Evolutionary conservation across 1,140 invertebrate genomes (phyloP).

Genomic region (Leptopilina clavipes): DNA sequence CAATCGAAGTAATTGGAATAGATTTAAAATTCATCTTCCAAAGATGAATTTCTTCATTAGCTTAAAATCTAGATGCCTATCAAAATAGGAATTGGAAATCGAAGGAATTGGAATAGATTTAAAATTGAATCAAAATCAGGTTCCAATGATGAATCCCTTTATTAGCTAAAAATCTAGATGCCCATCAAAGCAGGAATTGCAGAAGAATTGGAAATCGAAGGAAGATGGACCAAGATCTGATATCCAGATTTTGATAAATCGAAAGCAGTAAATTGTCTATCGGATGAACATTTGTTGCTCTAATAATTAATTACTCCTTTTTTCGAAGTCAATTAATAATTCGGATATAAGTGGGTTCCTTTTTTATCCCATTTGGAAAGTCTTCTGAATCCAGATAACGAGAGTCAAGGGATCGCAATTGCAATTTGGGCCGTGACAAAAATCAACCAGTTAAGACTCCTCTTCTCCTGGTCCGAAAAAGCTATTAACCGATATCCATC

Average conservation of each 20-base stretch:
- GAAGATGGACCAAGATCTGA: too few relatives aligned
- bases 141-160: too few relatives aligned
- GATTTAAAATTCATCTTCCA: too few relatives aligned
- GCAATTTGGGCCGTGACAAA: constrained; percentile 32
- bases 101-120: too few relatives aligned
- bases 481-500: constrained; percentile 73
- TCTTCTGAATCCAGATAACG: constrained; percentile 28
- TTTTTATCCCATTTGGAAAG: constrained; percentile 22
- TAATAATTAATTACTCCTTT: constrained; percentile 21
- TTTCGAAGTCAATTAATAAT: constrained; percentile 23
- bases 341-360: background rate
- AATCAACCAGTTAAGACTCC: constrained; percentile 26
- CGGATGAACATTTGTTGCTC: background rate
- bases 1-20: too few relatives aligned
- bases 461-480: constrained; percentile 60
- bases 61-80: too few relatives aligned
- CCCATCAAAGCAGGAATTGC: too few relatives aligned
- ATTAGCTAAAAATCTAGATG: too few relatives aligned
- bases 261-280: background rate
- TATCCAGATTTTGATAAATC: constrained; percentile 7
- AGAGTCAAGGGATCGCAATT: constrained; percentile 6
- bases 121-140: too few relatives aligned
- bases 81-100: too few relatives aligned
- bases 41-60: too few relatives aligned
- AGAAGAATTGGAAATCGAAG: too few relatives aligned